Evolutionary conservation across 2,888 invertebrate genomes (phyloP).

Genomic region (Eristalinus sepulchralis): DNA sequence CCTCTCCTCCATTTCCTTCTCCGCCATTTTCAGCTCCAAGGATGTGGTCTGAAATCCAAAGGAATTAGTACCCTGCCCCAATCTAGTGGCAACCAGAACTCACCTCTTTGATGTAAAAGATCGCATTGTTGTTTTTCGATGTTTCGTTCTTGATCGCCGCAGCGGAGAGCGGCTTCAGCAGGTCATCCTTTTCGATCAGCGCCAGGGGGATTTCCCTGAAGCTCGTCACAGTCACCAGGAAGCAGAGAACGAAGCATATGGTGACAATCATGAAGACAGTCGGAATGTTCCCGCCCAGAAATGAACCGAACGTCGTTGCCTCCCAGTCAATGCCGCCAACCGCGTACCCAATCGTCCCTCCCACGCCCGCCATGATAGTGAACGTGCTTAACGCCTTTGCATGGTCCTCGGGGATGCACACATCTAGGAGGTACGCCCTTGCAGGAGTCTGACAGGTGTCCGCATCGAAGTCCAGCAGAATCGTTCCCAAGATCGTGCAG

Average conservation of each 20-base stretch:
- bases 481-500: slow-evolving; percentile 84
- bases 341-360: slow-evolving; percentile 84
- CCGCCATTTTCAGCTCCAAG: slow-evolving; percentile 75
- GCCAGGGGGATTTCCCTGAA: slow-evolving; percentile 83
- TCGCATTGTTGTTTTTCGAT: slow-evolving; percentile 77
- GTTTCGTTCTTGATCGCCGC: slow-evolving; percentile 77
- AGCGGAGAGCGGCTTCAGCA: slow-evolving; percentile 78
- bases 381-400: slow-evolving; percentile 84
- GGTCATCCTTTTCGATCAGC: slow-evolving; percentile 78
- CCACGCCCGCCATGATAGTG: slow-evolving; percentile 85
- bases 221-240: slow-evolving; percentile 83
- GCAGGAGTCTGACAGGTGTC: slow-evolving; percentile 86
- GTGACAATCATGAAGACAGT: slow-evolving; percentile 84
- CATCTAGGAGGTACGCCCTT: slow-evolving; percentile 84
- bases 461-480: slow-evolving; percentile 84
- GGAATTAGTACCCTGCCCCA: background rate
- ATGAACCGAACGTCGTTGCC: slow-evolving; percentile 79
- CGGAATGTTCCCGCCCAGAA: slow-evolving; percentile 83
- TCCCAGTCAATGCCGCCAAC: slow-evolving; percentile 84
- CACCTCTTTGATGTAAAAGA: slow-evolving; percentile 78
- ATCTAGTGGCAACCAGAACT: background rate
- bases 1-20: slow-evolving; percentile 49
- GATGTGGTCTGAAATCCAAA: slow-evolving; percentile 72
- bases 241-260: slow-evolving; percentile 83
- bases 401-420: slow-evolving; percentile 84